phyloP scores from a whole-genome alignment of 2,113 vertebrate genomes.

The Microtus pennsylvanicus region DNA sequence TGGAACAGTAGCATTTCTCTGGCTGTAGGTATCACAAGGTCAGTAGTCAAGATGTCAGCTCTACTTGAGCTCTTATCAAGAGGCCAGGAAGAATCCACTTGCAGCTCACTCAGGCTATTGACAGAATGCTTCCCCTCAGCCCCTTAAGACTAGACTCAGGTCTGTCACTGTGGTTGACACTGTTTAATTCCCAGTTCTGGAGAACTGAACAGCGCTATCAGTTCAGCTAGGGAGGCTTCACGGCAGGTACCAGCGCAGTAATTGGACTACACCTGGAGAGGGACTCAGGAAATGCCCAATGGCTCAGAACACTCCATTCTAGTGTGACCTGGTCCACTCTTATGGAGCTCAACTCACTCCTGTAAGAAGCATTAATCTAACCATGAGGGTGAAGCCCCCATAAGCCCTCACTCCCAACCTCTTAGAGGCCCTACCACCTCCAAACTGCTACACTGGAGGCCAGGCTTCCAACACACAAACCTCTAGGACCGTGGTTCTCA shows the following conservation, averaged over 20 bases:
- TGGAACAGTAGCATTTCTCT: background rate
- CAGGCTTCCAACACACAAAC: background rate
- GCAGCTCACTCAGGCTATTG: background rate
- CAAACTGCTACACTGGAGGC: background rate
- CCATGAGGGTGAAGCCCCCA: background rate
- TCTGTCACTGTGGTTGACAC: background rate
- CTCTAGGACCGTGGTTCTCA: background rate
- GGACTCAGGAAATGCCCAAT: background rate
- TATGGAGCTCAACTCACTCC: background rate
- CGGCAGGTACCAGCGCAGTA: background rate
- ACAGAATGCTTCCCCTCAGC: background rate
- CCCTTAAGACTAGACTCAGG: background rate
- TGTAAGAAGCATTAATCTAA: background rate
- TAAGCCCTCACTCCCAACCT: background rate
- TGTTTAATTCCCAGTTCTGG: background rate
- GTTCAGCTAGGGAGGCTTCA: background rate
- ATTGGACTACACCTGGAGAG: background rate
- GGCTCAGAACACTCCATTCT: background rate
- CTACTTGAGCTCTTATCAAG: background rate
- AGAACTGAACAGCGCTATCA: background rate
- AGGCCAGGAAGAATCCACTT: background rate
- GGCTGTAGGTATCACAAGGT: background rate
- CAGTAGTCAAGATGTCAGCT: background rate
- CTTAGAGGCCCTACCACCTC: background rate
- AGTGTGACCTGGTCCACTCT: background rate